Percentiles rank a stretch among this genome's conserved stretches.
These are phyloP conservation scores for Thamnophis sirtalis DNA, from an alignment of 2,113 vertebrate species.

Conservation along the genomic window DNA sequence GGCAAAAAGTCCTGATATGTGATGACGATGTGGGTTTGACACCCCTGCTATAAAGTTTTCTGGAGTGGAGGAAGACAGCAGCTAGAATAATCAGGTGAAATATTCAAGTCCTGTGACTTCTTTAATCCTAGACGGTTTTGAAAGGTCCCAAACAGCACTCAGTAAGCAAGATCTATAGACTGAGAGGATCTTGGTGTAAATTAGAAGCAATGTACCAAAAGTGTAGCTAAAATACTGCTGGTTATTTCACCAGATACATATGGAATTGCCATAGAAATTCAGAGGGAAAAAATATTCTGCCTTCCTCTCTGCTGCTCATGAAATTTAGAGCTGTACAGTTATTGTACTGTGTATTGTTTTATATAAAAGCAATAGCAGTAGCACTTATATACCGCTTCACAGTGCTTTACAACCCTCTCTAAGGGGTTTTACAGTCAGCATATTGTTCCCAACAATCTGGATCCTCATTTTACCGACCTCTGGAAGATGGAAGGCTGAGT, in stretches of 20 bases:
- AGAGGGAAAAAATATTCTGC: no score
- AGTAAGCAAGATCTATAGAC: not conserved
- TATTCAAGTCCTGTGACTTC: not conserved
- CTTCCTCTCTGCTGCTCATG: no score
- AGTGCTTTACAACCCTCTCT: no score
- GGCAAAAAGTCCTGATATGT: no score
- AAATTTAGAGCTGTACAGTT: no score
- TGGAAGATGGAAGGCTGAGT: no score
- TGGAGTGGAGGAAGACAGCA: not conserved
- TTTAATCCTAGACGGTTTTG: not conserved
- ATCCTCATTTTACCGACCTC: no score
- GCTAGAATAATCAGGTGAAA: not conserved
- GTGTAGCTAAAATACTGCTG: not conserved
- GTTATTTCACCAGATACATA: no score
- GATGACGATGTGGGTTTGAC: no score
- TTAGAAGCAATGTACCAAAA: not conserved
- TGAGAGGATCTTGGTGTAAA: not conserved
- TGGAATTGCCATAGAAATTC: not conserved
- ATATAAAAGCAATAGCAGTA: not conserved
- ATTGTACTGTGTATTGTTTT: not conserved
- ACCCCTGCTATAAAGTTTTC: not conserved
- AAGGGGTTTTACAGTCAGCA: no score
- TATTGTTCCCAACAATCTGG: no score
- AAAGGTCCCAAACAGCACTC: not conserved
- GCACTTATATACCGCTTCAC: no score